Base-by-base conservation (phyloP, 2,113 vertebrate species). In the Sterrhoptilus dennistouni region DNA sequence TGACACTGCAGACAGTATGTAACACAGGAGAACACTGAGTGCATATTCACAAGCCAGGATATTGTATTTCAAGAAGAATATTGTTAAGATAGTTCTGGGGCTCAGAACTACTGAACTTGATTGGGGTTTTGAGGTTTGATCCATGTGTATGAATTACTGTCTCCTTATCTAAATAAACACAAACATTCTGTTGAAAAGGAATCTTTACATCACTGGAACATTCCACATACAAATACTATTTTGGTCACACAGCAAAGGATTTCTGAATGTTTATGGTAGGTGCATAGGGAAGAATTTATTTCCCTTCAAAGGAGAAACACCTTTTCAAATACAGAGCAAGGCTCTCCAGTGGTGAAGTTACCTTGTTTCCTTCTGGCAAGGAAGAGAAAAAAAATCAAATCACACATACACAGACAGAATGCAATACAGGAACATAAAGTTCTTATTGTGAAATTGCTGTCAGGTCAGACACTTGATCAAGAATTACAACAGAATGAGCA, bases 381-480 rank as follows among this genome's bases (percentile, higher is more conserved):
- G 3, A 71, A n/a, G 4, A 45, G 6, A 53, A 35, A 69, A 59
- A 19, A 9, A 71, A 19, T 44, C 6, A 20, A 60, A 24, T 5
- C 44, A 61, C 31, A 66, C 22, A 66, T 8, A n/a, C 28, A 57
- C 4, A 87, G 49, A 81, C 29, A 89, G 72, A 91, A 85, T 8
- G 8, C 63, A 86, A 70, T 33, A 83, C 1, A 92, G 25, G 66
- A 96, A 93, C 87, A 80, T 63, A 70, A 95, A 93, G 87, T 89
- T 91, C 91, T 84, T 60, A 71, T 4, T 84, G 40, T 79, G 57
- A 89, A 96, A 91, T 23, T 87, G 74, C 93, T 97, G 91, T 91
- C 91, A 95, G 57, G 61, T 94, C 89, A 89, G 69, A 78, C 69
- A 65, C 40, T 93, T 93, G 33, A 83, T 81, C 80, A 95, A 90